Evolutionary conservation across 2,888 invertebrate species (phyloP).

Genomic region (Mythimna loreyi): DNA sequence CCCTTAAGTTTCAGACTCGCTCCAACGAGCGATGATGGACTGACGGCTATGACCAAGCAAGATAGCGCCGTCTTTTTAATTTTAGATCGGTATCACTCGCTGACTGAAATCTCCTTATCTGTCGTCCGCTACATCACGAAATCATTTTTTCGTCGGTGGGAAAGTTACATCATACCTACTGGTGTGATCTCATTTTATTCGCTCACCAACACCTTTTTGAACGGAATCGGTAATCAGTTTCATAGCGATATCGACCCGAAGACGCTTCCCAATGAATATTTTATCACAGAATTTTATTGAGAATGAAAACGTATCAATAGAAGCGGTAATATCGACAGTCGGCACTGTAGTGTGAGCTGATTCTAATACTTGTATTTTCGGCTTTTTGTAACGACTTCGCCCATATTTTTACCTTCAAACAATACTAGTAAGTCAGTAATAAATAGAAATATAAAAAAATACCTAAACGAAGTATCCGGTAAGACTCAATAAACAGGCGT

Average conservation of each 20-base stretch:
- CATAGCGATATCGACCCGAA: constrained; percentile 43
- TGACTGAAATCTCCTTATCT: not conserved
- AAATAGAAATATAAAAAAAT: constrained; percentile 38
- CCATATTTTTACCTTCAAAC: constrained; percentile 23
- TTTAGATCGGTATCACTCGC: constrained; percentile 11
- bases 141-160: constrained; percentile 1
- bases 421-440: constrained; percentile 9
- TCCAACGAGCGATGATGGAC: not conserved
- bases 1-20: constrained; percentile 7
- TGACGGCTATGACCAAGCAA: not conserved
- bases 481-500: constrained; percentile 68
- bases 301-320: constrained; percentile 45
- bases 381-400: constrained; percentile 1
- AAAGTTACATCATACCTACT: constrained; percentile 18
- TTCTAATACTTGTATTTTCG: constrained; percentile 17
- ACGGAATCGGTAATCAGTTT: constrained; percentile 52
- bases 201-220: constrained; percentile 33
- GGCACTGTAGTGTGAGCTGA: constrained; percentile 5
- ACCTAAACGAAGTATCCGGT: constrained; percentile 44
- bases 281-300: constrained; percentile 41
- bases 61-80: constrained; percentile 1
- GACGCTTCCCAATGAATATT: constrained; percentile 45
- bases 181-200: constrained; percentile 43
- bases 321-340: constrained; percentile 24
- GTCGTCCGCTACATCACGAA: not conserved